Evolutionary conservation across 2,797 vertebrate species (phyloP), one percentile per base, ranked within the genome.

Genomic region (Mallotus villosus): DNA sequence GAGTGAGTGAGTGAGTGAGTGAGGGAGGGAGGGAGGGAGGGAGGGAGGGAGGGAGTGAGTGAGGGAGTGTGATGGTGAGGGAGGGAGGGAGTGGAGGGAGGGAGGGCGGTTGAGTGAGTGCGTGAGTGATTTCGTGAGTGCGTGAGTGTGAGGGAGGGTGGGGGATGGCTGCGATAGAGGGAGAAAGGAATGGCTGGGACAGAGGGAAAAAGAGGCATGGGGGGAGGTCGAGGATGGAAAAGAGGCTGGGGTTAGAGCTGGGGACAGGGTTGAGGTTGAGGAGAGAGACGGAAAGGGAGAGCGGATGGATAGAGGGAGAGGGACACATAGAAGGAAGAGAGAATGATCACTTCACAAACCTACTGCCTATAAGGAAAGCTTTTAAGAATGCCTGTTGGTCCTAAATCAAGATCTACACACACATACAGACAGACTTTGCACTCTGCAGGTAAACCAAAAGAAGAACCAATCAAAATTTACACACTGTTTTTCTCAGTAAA

Each of bases 41-140:
- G 82, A 87, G 85, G 79, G 80, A 83, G 90, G 41, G 80, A 82
- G 83, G 59, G n/a, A n/a, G n/a, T n/a, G n/a, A n/a, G n/a, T n/a
- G n/a, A n/a, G n/a, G n/a, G n/a, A n/a, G n/a, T n/a, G n/a, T n/a
- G n/a, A n/a, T n/a, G n/a, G n/a, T n/a, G 29, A 61, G 57, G 69
- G 78, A 75, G 71, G 58, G 79, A 74, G 76, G 69, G 72, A 76
- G 82, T 71, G 66, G 69, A 70, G 51, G 67, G 53, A 71, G 21
- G 49, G 61, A 21, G 29, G 29, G 37, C 4, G 67, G 70, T 22
- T 32, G 62, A 21, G n/a, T n/a, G n/a, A n/a, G n/a, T n/a, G n/a
- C n/a, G n/a, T n/a, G n/a, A n/a, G n/a, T n/a, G n/a, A n/a, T n/a
- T n/a, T n/a, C n/a, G n/a, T n/a, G n/a, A n/a, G n/a, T n/a, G n/a